These are phyloP conservation scores for Lethrus apterus DNA, from an alignment of 1,140 invertebrate genomes.

Conservation along the genomic window DNA sequence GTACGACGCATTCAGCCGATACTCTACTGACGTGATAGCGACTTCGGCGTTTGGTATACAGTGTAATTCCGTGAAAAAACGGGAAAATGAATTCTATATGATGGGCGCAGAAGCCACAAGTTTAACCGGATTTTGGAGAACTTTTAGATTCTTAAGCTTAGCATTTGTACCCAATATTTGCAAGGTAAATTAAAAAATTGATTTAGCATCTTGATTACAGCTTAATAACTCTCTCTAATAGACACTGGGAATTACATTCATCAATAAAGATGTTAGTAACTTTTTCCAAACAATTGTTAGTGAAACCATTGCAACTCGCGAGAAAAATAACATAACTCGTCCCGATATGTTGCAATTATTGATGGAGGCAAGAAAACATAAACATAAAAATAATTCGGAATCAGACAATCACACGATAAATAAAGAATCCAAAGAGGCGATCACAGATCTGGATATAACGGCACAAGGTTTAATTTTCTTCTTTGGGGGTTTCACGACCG, in stretches of 20 bases:
- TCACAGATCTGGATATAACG: conserved; percentile 30
- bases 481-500: conserved; percentile 41
- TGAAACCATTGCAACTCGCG: conserved; percentile 35
- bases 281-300: conserved; percentile 34
- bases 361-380: conserved; percentile 41
- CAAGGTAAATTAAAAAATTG: conserved; percentile 17
- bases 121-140: conserved; percentile 13
- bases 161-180: background rate
- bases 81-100: conserved; percentile 40
- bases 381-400: conserved; percentile 27
- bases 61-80: conserved; percentile 40
- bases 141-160: background rate
- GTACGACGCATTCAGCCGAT: conserved; percentile 39
- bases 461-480: conserved; percentile 41
- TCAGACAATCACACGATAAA: background rate
- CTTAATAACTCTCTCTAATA: no score
- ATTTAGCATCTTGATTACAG: no score
- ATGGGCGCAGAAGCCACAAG: conserved; percentile 35
- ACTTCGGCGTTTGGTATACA: conserved; percentile 47
- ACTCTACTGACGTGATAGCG: conserved; percentile 46
- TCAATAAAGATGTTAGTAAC: conserved; percentile 21
- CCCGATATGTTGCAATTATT: conserved; percentile 44
- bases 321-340: conserved; percentile 36
- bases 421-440: conserved; percentile 15
- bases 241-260: conserved; percentile 23